Evolutionary conservation across 2,888 invertebrate genomes (phyloP), one percentile per base, ranked within the genome.

Genomic region (Magallana nippona): DNA sequence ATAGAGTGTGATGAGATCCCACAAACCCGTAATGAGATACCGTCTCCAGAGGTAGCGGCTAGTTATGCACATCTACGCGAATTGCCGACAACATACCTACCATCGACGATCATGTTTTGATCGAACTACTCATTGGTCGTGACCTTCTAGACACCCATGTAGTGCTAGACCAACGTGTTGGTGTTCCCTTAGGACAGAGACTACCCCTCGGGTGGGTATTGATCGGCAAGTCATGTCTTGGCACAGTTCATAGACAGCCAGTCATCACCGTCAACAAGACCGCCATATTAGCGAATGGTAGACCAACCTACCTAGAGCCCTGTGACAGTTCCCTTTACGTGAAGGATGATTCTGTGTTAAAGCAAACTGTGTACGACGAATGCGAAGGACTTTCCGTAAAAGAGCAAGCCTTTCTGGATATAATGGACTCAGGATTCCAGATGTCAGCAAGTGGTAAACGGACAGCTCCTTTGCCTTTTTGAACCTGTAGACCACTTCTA

Each of bases 51-150:
- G 10, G 56, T 82, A 17, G 56, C 82, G 10, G 19, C 63, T 11
- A 44, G 17, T 17, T 82, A 32, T 55, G 17, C 32, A 1, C 77
- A 82, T 55, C 56, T 82, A 13, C 19, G 71, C 19, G 82, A 58
- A 58, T 81, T 17, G 32, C 60, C 19, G 62, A 60, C 22, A 60
- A 27, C 44, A 81, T 81, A 27, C 81, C 62, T 22, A 15, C 62
- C 19, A 79, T 71, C 10, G 77, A 81, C 22, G 44, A 78, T 58
- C 5, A 44, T 56, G 22, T 57, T 55, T 27, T 17, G 2, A 80
- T 84, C 22, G 82, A 71, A n/a, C 55, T 84, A 55, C 57, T 82
- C 10, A 79, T 84, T 27, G 84, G 84, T 17, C 56, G 84, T 32
- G 82, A 82, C 32, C 22, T 84, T 11, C 77, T 78, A 17, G 57